Conservation (phyloP, 2,888 invertebrate species). For the Acrocyrtus sp. region DNA sequence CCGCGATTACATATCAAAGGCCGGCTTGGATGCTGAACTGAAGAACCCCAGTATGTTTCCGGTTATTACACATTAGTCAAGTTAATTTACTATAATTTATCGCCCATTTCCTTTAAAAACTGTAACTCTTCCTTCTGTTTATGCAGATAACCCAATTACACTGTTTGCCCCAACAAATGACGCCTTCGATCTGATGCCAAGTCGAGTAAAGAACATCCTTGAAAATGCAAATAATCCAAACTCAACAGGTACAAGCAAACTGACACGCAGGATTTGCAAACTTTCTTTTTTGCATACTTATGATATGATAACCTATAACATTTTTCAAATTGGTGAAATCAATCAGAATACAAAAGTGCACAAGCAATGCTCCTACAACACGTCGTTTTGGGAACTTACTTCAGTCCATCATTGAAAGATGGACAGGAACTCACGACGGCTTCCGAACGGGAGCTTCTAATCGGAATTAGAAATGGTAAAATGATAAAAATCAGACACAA, state of each 20-base stretch:
- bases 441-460: constrained; percentile 60
- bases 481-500: not conserved
- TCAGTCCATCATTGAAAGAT: constrained; percentile 63
- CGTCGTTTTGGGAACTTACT: constrained; percentile 62
- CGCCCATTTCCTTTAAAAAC: too few relatives aligned
- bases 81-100: too few relatives aligned
- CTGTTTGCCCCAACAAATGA: constrained; percentile 63
- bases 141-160: constrained; percentile 63
- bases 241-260: constrained; percentile 24
- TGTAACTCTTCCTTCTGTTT: too few relatives aligned
- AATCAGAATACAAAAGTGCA: constrained; percentile 53
- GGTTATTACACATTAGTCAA: too few relatives aligned
- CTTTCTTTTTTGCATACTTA: not conserved
- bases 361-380: constrained; percentile 62
- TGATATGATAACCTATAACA: not conserved
- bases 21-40: constrained; percentile 62
- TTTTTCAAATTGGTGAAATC: not conserved
- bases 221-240: constrained; percentile 52
- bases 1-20: constrained; percentile 57
- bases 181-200: constrained; percentile 61
- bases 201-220: constrained; percentile 55
- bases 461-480: constrained; percentile 62
- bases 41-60: constrained; percentile 57
- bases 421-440: constrained; percentile 63
- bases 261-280: not conserved